These are phyloP conservation scores for Paramormyrops hopkinsi DNA, from an alignment of 2,797 vertebrate genomes.

Conservation along the genomic window DNA sequence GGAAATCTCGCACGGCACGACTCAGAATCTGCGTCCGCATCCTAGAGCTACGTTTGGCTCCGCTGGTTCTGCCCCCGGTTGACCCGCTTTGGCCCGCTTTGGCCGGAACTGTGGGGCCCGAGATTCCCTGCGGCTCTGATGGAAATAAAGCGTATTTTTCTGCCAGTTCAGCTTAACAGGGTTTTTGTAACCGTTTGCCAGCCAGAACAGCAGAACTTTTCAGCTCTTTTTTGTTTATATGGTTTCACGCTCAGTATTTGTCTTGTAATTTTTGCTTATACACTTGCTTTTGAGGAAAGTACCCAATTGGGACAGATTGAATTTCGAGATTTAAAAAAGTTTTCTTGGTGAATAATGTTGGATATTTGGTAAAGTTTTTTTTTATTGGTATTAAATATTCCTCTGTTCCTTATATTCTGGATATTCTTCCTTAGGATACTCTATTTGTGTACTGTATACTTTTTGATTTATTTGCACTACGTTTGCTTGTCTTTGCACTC, in stretches of 20 bases:
- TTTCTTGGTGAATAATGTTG: not conserved
- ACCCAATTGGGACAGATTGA: not conserved
- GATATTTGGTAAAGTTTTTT: not conserved
- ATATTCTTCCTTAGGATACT: not conserved
- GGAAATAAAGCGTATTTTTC: not conserved
- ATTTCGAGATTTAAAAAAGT: not conserved
- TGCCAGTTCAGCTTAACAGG: not conserved
- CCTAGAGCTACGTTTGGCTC: not conserved
- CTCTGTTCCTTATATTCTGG: not conserved
- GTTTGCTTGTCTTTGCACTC: not conserved
- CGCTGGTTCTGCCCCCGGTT: not conserved
- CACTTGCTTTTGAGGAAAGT: not conserved
- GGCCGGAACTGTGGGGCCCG: not conserved
- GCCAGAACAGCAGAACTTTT: not conserved
- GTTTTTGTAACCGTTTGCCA: not conserved
- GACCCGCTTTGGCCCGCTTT: not conserved
- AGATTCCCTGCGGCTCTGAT: not conserved
- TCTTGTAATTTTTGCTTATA: not conserved
- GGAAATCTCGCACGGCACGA: not conserved
- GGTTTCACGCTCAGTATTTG: not conserved
- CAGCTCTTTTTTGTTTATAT: not conserved
- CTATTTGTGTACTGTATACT: not conserved
- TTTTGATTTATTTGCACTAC: not conserved
- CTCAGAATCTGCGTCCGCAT: not conserved
- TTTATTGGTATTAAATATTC: not conserved